Evolutionary conservation across 2,888 invertebrate genomes (phyloP).

Genomic region (Palloptera scutellata): DNA sequence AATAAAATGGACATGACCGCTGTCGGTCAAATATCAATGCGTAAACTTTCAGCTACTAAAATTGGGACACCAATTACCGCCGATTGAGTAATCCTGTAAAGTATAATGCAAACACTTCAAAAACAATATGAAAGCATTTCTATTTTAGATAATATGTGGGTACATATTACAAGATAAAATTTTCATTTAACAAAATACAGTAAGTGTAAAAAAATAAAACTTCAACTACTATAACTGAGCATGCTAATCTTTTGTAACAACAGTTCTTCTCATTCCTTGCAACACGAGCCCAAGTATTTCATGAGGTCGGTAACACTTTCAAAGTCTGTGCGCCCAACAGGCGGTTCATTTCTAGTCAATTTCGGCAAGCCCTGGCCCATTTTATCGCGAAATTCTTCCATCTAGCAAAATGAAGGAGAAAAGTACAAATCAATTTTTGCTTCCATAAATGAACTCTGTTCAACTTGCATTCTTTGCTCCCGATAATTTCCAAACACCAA

Average conservation of each 20-base stretch:
- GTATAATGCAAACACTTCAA: background rate
- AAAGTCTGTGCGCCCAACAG: constrained; percentile 87
- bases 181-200: no score
- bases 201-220: no score
- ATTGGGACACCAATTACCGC: no score
- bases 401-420: constrained; percentile 66
- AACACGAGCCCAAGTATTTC: constrained; percentile 73
- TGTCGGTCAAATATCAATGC: no score
- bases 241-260: no score
- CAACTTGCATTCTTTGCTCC: constrained; percentile 81
- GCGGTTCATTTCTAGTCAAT: constrained; percentile 79
- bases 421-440: background rate
- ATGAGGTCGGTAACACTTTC: constrained; percentile 84
- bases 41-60: no score
- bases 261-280: constrained; percentile 50
- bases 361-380: constrained; percentile 79
- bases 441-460: background rate
- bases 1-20: no score
- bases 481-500: constrained; percentile 86
- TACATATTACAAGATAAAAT: background rate
- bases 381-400: constrained; percentile 83
- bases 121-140: background rate
- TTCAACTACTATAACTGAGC: constrained; percentile 20
- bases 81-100: no score
- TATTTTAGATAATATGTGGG: background rate